These are phyloP conservation scores for Eubasilissa splendida DNA, from an alignment of 2,888 invertebrate genomes.

Conservation along the genomic window DNA sequence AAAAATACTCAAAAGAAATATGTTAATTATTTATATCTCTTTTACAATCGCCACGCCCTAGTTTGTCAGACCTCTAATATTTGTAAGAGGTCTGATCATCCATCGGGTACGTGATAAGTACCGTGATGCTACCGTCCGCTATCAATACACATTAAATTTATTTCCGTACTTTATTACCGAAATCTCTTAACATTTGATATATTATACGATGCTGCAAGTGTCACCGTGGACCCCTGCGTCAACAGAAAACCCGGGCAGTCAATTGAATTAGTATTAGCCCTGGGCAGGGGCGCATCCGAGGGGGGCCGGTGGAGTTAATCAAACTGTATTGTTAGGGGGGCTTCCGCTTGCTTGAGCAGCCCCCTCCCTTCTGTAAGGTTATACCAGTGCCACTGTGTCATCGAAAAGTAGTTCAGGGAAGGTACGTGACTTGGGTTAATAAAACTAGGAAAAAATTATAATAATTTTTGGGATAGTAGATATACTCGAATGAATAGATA, in stretches of 20 bases:
- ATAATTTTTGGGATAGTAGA: too few species aligned
- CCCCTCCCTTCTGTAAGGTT: neutral
- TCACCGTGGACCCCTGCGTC: neutral
- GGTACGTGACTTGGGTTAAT: neutral
- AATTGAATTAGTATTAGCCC: conserved; percentile 59
- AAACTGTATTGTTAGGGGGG: conserved; percentile 53
- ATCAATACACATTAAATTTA: conserved; percentile 15
- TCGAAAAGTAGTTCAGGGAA: neutral
- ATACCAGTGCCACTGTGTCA: conserved; percentile 1
- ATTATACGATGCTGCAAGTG: conserved; percentile 4
- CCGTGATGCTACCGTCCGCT: too few species aligned
- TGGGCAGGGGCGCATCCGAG: conserved; percentile 37
- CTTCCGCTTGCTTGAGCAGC: conserved; percentile 49
- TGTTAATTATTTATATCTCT: too few species aligned
- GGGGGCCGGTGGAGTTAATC: conserved; percentile 53
- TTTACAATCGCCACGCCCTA: too few species aligned
- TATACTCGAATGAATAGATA: too few species aligned
- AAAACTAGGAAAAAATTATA: too few species aligned
- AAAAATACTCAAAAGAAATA: too few species aligned
- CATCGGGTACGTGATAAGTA: too few species aligned
- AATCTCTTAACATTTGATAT: conserved; percentile 16
- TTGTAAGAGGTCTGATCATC: too few species aligned
- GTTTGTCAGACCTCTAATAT: too few species aligned
- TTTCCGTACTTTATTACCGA: conserved; percentile 20
- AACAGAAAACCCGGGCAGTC: conserved; percentile 50